Conservation (phyloP, 53 echinoderm and acorn worm species). For the Glandiceps talaboti region DNA sequence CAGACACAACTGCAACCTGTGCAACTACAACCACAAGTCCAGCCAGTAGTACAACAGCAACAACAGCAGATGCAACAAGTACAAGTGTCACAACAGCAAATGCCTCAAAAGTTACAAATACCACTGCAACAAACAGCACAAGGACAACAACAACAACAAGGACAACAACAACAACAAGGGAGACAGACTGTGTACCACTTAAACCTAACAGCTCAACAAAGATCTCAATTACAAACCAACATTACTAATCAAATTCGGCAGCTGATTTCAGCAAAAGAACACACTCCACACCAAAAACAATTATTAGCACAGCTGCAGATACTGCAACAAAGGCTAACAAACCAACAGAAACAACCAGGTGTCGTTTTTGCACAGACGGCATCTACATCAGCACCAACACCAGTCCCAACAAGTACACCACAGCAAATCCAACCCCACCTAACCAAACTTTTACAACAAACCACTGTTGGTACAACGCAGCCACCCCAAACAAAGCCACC, state of each 20-base stretch:
- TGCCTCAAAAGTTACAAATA: slow-evolving; percentile 10
- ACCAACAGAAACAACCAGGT: slow-evolving; percentile 27
- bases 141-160: neutral
- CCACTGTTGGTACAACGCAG: neutral
- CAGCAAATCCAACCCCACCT: slow-evolving; percentile 14
- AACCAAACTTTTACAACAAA: neutral
- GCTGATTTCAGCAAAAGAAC: slow-evolving; percentile 27
- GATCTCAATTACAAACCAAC: slow-evolving; percentile 19
- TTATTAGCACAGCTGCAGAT: slow-evolving; percentile 41
- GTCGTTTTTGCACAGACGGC: neutral
- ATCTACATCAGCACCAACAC: neutral
- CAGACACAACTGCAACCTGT: slow-evolving; percentile 23
- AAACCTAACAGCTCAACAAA: slow-evolving; percentile 37
- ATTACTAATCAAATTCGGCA: slow-evolving; percentile 46
- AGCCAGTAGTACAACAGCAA: slow-evolving; percentile 11
- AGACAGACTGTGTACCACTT: slow-evolving; percentile 19
- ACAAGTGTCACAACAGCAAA: slow-evolving; percentile 3
- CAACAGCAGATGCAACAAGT: slow-evolving; percentile 10
- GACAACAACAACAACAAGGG: slow-evolving; percentile 14
- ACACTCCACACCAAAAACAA: slow-evolving; percentile 39
- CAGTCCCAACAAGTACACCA: slow-evolving; percentile 6
- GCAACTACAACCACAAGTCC: slow-evolving; percentile 10
- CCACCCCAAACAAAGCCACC: slow-evolving; percentile 15
- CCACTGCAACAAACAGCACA: slow-evolving; percentile 14
- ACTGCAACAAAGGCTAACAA: slow-evolving; percentile 51